phyloP scores from a whole-genome alignment of 2,888 invertebrate genomes.

The Stenotaenia linearis region DNA sequence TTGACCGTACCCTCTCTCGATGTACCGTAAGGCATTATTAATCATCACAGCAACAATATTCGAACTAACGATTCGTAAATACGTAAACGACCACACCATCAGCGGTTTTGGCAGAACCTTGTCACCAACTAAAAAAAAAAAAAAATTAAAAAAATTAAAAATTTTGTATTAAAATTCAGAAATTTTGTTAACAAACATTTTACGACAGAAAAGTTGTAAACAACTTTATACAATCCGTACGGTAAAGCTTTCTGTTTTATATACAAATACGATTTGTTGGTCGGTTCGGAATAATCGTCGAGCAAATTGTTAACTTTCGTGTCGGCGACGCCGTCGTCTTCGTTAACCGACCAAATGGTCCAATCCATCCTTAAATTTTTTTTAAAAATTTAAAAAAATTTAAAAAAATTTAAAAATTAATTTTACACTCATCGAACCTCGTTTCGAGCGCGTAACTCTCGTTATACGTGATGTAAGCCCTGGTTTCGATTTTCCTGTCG shows the following conservation, averaged over 20 bases:
- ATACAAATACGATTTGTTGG: neutral
- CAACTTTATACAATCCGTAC: neutral
- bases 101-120: neutral
- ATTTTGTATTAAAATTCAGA: neutral
- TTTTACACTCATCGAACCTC: neutral
- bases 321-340: neutral
- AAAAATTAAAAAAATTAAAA: neutral
- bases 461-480: neutral
- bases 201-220: neutral
- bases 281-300: neutral
- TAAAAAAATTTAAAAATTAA: neutral
- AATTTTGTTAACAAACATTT: neutral
- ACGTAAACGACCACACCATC: neutral
- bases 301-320: neutral
- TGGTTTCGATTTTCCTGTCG: neutral
- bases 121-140: neutral
- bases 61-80: neutral
- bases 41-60: neutral
- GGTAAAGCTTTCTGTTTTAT: neutral
- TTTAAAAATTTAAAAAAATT: neutral
- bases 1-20: neutral
- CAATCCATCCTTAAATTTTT: too few species aligned
- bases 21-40: neutral
- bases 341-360: neutral
- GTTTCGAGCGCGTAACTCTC: neutral